Evolutionary conservation across 1,140 invertebrate genomes (phyloP), one percentile per base, ranked within the genome.

Genomic region (Augochlora pura): DNA sequence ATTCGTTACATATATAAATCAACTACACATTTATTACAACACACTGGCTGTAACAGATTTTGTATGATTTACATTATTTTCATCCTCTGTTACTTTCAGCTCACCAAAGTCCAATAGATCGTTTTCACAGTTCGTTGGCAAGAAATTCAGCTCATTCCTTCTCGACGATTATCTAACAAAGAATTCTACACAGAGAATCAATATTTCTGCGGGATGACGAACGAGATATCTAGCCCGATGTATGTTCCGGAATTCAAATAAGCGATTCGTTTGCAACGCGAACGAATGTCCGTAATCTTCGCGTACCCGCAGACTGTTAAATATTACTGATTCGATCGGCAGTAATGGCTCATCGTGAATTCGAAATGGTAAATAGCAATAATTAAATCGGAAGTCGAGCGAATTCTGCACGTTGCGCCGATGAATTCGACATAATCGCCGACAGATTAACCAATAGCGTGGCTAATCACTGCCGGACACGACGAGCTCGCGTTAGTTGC

Each of bases 291-390:
- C 71, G 79, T 72, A 75, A 82, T 82, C 72, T 69, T 80, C 54
- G 67, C 57, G 70, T 73, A 75, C 76, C 71, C 57, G 78, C 25
- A 62, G 67, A 42, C 68, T 46, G 71, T 75, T 71, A 79, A 79
- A 69, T 75, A 77, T 69, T 72, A 73, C 64, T 72, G 72, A 82
- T 85, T 85, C 83, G 83, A 82, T 80, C 83, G 73, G 64, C 80
- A 57, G 67, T 74, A 78, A 76, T 81, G 84, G 73, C 71, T 71
- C 80, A 76, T 85, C 83, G 72, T 76, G 83, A 86, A 86, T 86
- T 86, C 84, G 84, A 85, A 86, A 86, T 86, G 85, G 84, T 86
- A 86, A 86, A 86, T 86, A 86, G 85, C 84, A 86, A 86, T 86
- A 86, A 86, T 86, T 86, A 86, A 86, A 86, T 86, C 85, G 84